phyloP scores from a whole-genome alignment of 2,888 invertebrate genomes.

The Griposia aprilina region DNA sequence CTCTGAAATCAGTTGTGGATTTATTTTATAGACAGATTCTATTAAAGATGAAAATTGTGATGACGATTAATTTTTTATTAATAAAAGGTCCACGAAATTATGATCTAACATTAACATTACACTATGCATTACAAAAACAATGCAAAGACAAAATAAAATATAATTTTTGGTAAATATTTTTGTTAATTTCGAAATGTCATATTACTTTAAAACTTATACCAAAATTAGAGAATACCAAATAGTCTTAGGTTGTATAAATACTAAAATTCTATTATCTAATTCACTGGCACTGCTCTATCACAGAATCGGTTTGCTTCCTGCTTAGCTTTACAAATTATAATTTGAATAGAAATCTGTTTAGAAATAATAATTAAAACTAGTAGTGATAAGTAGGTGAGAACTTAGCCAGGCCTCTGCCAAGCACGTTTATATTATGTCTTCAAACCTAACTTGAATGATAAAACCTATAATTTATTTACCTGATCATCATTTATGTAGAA shows the following conservation, averaged over 20 bases:
- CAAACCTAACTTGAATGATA: slow-evolving; percentile 1
- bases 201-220: slow-evolving; percentile 61
- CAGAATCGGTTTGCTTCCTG: slow-evolving; percentile 72
- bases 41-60: neutral
- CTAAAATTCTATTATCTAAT: slow-evolving; percentile 68
- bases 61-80: slow-evolving; percentile 9
- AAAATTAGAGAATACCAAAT: slow-evolving; percentile 55
- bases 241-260: slow-evolving; percentile 59
- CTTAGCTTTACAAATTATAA: slow-evolving; percentile 38
- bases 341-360: slow-evolving; percentile 37
- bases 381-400: slow-evolving; percentile 14
- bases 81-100: slow-evolving; percentile 39
- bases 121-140: slow-evolving; percentile 43
- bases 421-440: neutral
- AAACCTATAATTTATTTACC: neutral
- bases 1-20: neutral
- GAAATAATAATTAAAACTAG: slow-evolving; percentile 15
- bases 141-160: slow-evolving; percentile 45
- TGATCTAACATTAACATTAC: slow-evolving; percentile 31
- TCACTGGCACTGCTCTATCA: slow-evolving; percentile 84
- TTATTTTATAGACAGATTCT: neutral
- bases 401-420: neutral
- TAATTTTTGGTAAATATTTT: slow-evolving; percentile 66
- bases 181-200: slow-evolving; percentile 62
- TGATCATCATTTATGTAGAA: neutral